phyloP scores from a whole-genome alignment of 2,113 vertebrate genomes.

The Salvelinus sp. region DNA sequence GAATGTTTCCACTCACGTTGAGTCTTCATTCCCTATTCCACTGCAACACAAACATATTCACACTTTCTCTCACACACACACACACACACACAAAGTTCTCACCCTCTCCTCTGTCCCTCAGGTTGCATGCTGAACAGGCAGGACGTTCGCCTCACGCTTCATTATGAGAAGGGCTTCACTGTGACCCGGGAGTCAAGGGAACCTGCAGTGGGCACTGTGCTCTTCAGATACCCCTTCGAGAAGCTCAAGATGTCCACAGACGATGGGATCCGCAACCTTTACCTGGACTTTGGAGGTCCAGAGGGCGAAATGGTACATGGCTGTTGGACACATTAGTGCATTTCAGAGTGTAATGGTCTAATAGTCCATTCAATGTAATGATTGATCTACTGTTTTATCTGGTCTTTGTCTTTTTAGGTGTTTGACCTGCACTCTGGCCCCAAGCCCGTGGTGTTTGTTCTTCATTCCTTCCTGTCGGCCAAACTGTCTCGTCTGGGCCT shows the following conservation, averaged over 20 bases:
- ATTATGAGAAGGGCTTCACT: conserved; percentile 94
- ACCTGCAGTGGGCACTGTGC: conserved; percentile 62
- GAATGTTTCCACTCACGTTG: conserved; percentile 46
- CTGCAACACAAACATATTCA: conserved; percentile 41
- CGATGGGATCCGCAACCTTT: conserved; percentile 89
- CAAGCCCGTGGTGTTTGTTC: conserved; percentile 92
- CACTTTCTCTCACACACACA: background rate
- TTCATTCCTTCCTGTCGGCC: conserved; percentile 96
- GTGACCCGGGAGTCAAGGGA: conserved; percentile 78
- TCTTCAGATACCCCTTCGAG: conserved; percentile 91
- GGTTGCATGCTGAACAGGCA: conserved; percentile 86
- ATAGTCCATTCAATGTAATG: background rate
- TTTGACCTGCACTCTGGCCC: conserved; percentile 93
- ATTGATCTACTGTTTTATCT: background rate
- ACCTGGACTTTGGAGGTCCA: conserved; percentile 92
- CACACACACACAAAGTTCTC: background rate
- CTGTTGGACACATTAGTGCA: too few relatives aligned
- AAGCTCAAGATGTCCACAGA: conserved; percentile 92
- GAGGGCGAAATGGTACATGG: conserved; percentile 90
- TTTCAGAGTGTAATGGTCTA: background rate
- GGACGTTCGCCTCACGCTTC: conserved; percentile 86
- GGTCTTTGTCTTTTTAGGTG: conserved; percentile 63
- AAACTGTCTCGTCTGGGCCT: conserved; percentile 96
- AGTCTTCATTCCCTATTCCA: conserved; percentile 21
- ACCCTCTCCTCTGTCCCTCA: conserved; percentile 43